Conservation (phyloP, 2,888 invertebrate species). For the Muscina levida region DNA sequence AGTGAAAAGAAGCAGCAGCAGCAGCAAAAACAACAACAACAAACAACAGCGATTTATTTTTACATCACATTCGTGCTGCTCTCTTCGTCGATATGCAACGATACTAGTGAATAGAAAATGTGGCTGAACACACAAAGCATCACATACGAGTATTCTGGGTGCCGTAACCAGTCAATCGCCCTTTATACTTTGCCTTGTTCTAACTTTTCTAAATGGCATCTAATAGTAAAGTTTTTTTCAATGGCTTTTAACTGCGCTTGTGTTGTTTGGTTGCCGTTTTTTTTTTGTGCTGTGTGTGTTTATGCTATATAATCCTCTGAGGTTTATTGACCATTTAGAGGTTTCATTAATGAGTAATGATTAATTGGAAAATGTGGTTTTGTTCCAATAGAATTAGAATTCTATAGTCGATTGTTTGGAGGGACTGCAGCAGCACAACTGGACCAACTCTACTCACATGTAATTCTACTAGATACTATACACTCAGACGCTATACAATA, state of each 20-base stretch:
- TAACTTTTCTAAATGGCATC: too few species aligned
- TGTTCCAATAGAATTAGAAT: conserved; percentile 41
- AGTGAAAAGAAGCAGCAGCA: conserved; percentile 14
- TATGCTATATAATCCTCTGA: conserved; percentile 1
- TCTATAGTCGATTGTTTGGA: conserved; percentile 30
- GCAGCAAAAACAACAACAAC: background rate
- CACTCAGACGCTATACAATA: conserved; percentile 29
- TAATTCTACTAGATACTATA: conserved; percentile 12
- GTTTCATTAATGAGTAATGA: conserved; percentile 61
- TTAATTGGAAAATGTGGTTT: conserved; percentile 62
- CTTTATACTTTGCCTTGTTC: too few species aligned
- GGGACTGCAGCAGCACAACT: background rate
- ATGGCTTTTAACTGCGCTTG: background rate
- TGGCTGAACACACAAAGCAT: too few species aligned
- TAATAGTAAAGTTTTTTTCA: conserved; percentile 6
- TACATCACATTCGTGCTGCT: background rate
- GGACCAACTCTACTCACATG: background rate
- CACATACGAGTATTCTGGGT: too few species aligned
- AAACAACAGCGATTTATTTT: conserved; percentile 21
- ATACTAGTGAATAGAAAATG: background rate
- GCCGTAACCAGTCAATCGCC: too few species aligned
- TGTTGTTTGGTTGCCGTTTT: background rate
- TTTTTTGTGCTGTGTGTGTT: background rate
- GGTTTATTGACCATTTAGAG: conserved; percentile 54
- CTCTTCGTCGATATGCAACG: background rate